A percentile compares a stretch with the other conserved stretches of the same genome.
Evolutionary conservation across 2,888 invertebrate genomes (phyloP).

Genomic region (Argyresthia albistria): DNA sequence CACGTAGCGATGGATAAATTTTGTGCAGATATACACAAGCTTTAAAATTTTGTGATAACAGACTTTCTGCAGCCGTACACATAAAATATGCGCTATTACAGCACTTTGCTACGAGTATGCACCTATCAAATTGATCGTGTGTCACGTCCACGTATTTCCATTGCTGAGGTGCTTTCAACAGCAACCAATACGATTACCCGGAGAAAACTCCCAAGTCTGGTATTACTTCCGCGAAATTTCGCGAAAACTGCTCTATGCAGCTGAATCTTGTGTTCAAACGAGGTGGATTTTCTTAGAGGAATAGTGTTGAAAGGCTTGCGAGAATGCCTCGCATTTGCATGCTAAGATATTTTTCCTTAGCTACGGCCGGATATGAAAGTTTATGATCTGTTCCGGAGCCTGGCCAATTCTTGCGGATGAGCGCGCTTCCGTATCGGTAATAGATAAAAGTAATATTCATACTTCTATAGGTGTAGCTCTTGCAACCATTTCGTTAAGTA

Average conservation of each 20-base stretch:
- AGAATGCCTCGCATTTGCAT: conserved; percentile 58
- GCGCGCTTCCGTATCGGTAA: neutral
- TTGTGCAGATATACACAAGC: no score
- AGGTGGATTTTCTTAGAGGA: conserved; percentile 45
- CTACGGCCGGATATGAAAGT: conserved; percentile 37
- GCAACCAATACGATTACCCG: neutral
- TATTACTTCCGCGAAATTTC: conserved; percentile 26
- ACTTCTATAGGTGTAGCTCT: no score
- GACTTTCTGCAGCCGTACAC: no score
- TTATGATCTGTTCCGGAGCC: conserved; percentile 29
- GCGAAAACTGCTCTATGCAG: conserved; percentile 32
- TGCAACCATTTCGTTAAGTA: no score
- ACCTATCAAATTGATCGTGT: neutral
- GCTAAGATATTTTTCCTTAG: conserved; percentile 39
- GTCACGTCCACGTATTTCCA: neutral
- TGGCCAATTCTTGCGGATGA: conserved; percentile 3
- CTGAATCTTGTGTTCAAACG: conserved; percentile 37
- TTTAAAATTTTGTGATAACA: no score
- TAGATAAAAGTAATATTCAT: no score
- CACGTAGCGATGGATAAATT: no score
- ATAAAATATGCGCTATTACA: neutral
- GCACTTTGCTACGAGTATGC: neutral
- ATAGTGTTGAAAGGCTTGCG: conserved; percentile 50
- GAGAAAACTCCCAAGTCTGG: conserved; percentile 4
- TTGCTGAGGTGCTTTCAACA: neutral